Base-by-base conservation (phyloP, 2,113 vertebrate species). In the Podarcis cretensis region DNA sequence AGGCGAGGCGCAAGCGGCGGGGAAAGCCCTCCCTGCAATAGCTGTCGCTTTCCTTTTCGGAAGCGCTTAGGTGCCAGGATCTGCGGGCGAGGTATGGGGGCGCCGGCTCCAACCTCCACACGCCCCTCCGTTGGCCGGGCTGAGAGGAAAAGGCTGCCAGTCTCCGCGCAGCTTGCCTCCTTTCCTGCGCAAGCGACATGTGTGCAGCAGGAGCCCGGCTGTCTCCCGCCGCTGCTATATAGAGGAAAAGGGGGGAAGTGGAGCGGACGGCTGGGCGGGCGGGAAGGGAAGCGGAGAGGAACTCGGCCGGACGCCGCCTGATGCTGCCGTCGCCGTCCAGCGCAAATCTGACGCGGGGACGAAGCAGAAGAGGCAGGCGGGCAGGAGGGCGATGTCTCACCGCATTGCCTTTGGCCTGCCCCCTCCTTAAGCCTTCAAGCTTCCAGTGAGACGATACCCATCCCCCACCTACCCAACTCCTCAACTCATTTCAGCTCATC, bases 51-150 rank as follows among this genome's bases (percentile, higher is more conserved):
- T 97, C 95, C 96, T 94, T 93, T 94, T 94, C 93, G 96, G 96
- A 97, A 97, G 95, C 75, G 93, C 89, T 92, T 94, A 92, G 91
- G 93, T 95, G 96, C 95, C 85, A 87, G 94, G 87, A 84, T 85
- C 48, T 54, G 48, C 48, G 48, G 48, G 48, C 89, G 95, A 90
- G 95, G 90, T 91, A 88, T 84, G 91, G 95, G 96, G 94, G 94
- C 94, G 95, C 95, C 96, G 94, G 95, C 91, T 90, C 91, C 95
- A 94, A 93, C 96, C 96, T 59, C 86, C 68, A 13, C 86, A 9
- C 23, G 37, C 32, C 81, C 23, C 23, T 76, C 1, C 83, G 83
- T 27, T 30, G 30, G 30, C 68, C 43, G 18, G 79, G 68, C 68
- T 20, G 54, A 91, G 89, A 81, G 92, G 93, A 91, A 94, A 80